A percentile compares a stretch with the other conserved stretches of the same genome.
Conservation (phyloP, 2,888 invertebrate genomes). For the Drosophila quinaria region DNA sequence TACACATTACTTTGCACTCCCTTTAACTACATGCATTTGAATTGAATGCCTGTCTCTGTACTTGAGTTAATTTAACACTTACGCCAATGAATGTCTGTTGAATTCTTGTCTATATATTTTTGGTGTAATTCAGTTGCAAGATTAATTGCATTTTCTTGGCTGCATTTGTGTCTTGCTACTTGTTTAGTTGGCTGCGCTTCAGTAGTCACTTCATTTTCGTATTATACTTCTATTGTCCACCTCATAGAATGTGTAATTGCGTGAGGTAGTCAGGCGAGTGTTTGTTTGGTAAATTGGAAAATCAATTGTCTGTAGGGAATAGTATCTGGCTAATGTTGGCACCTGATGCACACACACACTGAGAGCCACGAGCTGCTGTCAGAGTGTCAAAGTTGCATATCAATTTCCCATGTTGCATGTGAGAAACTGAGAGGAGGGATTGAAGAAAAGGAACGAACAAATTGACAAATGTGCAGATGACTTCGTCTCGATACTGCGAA, state of each 20-base stretch:
- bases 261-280: slow-evolving; percentile 54
- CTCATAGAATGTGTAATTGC: slow-evolving; percentile 60
- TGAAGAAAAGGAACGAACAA: slow-evolving; percentile 8
- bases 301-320: slow-evolving; percentile 67
- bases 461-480: slow-evolving; percentile 40
- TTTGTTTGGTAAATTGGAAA: slow-evolving; percentile 72
- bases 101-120: not conserved
- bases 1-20: not conserved
- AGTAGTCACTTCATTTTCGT: not conserved
- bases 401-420: slow-evolving; percentile 56
- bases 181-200: not conserved
- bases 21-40: not conserved
- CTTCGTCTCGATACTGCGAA: slow-evolving; percentile 29
- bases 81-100: not conserved
- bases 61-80: not conserved
- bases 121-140: not conserved
- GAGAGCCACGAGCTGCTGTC: slow-evolving; percentile 11
- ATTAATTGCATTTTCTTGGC: slow-evolving; percentile 18
- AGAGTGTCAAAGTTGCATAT: slow-evolving; percentile 30
- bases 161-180: slow-evolving; percentile 1
- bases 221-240: slow-evolving; percentile 16
- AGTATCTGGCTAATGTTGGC: slow-evolving; percentile 33
- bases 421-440: not conserved
- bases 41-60: not conserved
- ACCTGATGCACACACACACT: slow-evolving; percentile 19